Conservation (phyloP, 2,113 vertebrate species). For the Cynopterus brachyotis region DNA sequence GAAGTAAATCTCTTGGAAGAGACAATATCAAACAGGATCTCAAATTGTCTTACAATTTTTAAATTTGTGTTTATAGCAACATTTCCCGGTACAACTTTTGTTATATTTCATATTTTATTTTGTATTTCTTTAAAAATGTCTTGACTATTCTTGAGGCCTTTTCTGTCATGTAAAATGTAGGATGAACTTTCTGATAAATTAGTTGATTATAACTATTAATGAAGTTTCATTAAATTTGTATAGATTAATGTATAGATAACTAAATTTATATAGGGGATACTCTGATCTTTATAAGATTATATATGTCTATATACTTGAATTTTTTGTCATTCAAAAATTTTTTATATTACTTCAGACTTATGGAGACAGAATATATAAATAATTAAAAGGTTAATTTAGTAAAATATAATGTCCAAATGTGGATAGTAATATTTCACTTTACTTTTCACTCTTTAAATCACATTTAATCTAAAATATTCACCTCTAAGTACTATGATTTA, state of each 20-base stretch:
- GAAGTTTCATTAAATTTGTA: background rate
- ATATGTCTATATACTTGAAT: background rate
- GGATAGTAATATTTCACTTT: background rate
- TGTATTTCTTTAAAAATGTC: background rate
- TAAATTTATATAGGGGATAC: background rate
- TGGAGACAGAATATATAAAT: background rate
- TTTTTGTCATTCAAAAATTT: background rate
- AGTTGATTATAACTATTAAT: background rate
- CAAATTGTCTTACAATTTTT: background rate
- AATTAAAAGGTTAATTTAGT: background rate
- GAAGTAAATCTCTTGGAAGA: background rate
- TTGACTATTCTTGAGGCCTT: background rate
- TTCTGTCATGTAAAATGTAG: background rate
- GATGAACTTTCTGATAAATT: background rate
- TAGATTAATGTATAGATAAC: background rate
- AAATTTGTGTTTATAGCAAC: background rate
- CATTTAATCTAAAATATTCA: background rate
- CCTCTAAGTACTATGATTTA: background rate
- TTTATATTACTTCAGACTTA: background rate
- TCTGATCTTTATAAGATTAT: background rate
- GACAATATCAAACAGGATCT: background rate
- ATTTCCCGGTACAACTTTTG: background rate
- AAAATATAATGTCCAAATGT: background rate
- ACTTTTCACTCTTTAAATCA: background rate
- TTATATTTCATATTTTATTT: background rate